Base-by-base conservation (phyloP, 2,113 vertebrate genomes). In the Parus major region DNA sequence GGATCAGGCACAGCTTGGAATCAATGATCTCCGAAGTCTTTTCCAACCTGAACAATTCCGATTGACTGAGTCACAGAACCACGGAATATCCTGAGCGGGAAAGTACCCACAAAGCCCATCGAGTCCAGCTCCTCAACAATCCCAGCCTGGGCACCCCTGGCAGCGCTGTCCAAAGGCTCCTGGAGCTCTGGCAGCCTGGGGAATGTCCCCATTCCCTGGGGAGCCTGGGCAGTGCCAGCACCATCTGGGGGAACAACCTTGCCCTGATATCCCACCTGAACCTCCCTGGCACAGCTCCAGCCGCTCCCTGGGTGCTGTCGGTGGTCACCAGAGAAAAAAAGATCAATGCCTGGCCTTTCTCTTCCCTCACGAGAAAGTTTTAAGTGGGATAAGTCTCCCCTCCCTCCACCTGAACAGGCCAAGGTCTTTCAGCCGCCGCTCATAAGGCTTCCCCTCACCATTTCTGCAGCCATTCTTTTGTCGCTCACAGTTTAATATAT, bases 191-290 rank as follows among this genome's bases (percentile, higher is more conserved):
- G 41, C 65, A 79, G 56, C 56, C 73, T 61, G 10, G 13, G 64
- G 39, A 12, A 39, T 39, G 39, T 39, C 39, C 11, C 39, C 76
- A 57, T 56, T 61, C 42, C 76, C 50, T 57, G 66, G 50, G 66
- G 21, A 88, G 57, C 41, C 64, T 41, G n/a, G 8, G 16, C 73
- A 55, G 46, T 15, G 72, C 83, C 41, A 35, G 35, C 31, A 56
- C 41, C 64, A 21, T 41, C 49, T 41, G 49, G 35, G 49, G 44
- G 20, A 15, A 64, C 21, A 36, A 0, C 31, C 35, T 56, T 49
- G 21, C 7, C 36, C 72, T 41, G 21, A 71, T 1, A 2, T 2
- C 25, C 41, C 0, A 1, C 17, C 31, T 5, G 1, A 27, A 0
- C 7, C 17, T 15, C 13, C 49, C 49, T 35, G 42, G 12, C 35